These are phyloP conservation scores for Mylabris phalerata DNA, from an alignment of 1,140 invertebrate species.

Conservation along the genomic window DNA sequence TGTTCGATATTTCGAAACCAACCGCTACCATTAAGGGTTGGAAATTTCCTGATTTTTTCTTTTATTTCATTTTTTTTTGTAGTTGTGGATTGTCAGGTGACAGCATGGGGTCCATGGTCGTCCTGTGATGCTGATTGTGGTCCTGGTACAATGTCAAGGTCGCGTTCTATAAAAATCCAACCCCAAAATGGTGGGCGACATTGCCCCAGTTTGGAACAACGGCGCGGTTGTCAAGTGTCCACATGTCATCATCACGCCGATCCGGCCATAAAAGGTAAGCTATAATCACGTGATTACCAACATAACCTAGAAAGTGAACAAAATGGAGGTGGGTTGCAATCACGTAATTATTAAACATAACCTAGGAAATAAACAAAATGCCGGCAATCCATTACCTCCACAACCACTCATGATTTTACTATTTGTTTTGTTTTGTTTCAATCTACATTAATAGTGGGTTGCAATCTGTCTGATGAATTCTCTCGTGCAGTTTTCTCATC, in stretches of 20 bases:
- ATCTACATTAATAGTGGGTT: background rate
- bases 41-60: no score
- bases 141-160: constrained; percentile 64
- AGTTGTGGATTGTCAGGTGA: constrained; percentile 74
- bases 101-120: constrained; percentile 69
- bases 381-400: no score
- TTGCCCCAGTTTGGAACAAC: constrained; percentile 67
- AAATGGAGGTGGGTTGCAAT: no score
- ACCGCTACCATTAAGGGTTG: no score
- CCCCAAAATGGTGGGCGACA: constrained; percentile 68
- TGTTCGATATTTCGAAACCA: no score
- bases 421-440: background rate
- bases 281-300: no score
- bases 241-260: constrained; percentile 61
- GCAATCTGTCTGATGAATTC: no score
- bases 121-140: constrained; percentile 69
- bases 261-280: constrained; percentile 60
- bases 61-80: constrained; percentile 32
- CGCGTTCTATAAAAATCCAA: constrained; percentile 51
- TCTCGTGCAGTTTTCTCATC: no score
- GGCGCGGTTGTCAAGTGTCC: constrained; percentile 63
- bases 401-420: background rate
- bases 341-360: no score
- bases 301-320: no score
- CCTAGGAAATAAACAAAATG: no score